These are phyloP conservation scores for Lordiphosa collinella DNA, from an alignment of 1,140 invertebrate species.

Conservation along the genomic window DNA sequence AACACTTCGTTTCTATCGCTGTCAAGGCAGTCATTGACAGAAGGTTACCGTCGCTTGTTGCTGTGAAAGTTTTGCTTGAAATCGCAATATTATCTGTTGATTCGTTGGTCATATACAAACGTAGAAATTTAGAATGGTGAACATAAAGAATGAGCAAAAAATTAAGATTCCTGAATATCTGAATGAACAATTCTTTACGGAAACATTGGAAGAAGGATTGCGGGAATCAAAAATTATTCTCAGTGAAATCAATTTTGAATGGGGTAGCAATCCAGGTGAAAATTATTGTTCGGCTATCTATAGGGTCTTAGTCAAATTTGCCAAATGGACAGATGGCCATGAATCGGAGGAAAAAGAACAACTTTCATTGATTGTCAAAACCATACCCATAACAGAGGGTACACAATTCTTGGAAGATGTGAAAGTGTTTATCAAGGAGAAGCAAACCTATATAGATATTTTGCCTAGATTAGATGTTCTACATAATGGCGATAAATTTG, in stretches of 20 bases:
- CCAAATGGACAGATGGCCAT: conserved; percentile 29
- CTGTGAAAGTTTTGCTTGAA: not conserved
- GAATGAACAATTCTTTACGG: conserved; percentile 54
- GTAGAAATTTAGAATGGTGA: conserved; percentile 36
- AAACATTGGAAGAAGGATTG: conserved; percentile 64
- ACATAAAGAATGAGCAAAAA: conserved; percentile 49
- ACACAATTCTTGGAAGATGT: conserved; percentile 67
- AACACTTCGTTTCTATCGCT: conserved; percentile 2
- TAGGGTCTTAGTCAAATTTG: conserved; percentile 46
- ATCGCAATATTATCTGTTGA: not conserved
- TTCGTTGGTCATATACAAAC: not conserved
- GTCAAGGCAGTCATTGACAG: conserved; percentile 8
- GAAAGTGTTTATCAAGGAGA: conserved; percentile 68
- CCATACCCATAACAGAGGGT: conserved; percentile 60
- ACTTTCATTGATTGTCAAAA: conserved; percentile 67
- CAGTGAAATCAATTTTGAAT: conserved; percentile 58
- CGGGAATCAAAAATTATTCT: conserved; percentile 47
- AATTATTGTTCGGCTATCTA: conserved; percentile 76
- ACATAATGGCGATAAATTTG: conserved; percentile 45
- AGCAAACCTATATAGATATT: conserved; percentile 63
- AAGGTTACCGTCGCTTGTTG: conserved; percentile 7
- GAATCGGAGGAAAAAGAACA: conserved; percentile 24
- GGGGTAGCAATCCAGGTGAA: conserved; percentile 72
- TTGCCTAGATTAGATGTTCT: conserved; percentile 62
- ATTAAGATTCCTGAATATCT: conserved; percentile 62